Percentiles rank a stretch among this genome's conserved stretches.
These are phyloP conservation scores for Caprella mutica DNA, from an alignment of 2,888 invertebrate genomes.

Conservation along the genomic window DNA sequence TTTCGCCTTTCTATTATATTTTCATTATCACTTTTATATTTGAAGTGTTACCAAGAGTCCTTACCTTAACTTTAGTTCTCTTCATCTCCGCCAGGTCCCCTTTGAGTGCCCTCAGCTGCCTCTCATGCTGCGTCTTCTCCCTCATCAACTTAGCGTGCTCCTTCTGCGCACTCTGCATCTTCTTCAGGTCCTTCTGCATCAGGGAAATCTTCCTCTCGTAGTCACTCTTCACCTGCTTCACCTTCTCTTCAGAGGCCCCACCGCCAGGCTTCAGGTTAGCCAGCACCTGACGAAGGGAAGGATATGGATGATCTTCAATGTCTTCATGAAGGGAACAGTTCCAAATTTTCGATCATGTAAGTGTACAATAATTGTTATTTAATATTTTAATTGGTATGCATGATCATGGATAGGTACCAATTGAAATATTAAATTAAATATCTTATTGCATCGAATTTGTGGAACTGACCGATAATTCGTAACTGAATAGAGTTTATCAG, in stretches of 20 bases:
- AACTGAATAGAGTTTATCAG: too few species aligned
- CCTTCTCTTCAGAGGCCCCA: conserved; percentile 40
- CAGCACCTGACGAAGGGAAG: too few species aligned
- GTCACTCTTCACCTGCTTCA: conserved; percentile 71
- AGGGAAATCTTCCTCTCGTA: conserved; percentile 72
- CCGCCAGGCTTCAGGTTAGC: conserved; percentile 25
- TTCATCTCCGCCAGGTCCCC: conserved; percentile 71
- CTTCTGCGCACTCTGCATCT: conserved; percentile 71
- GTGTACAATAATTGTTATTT: too few species aligned
- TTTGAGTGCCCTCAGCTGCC: conserved; percentile 57
- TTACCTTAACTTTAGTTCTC: conserved; percentile 55
- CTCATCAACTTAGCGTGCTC: conserved; percentile 76
- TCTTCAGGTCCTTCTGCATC: conserved; percentile 74
- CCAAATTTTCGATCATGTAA: too few species aligned
- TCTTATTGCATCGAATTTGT: too few species aligned
- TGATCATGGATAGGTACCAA: too few species aligned
- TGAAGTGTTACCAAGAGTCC: too few species aligned
- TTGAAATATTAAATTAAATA: too few species aligned
- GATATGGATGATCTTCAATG: too few species aligned
- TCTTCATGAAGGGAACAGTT: too few species aligned
- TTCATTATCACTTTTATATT: neutral
- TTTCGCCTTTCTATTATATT: neutral
- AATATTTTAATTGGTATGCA: too few species aligned
- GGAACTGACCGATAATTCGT: too few species aligned
- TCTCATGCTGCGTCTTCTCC: conserved; percentile 65